Percentiles rank a stretch among this genome's conserved stretches.
Evolutionary conservation across 2,888 invertebrate species (phyloP).

Genomic region (Agrochola lota): DNA sequence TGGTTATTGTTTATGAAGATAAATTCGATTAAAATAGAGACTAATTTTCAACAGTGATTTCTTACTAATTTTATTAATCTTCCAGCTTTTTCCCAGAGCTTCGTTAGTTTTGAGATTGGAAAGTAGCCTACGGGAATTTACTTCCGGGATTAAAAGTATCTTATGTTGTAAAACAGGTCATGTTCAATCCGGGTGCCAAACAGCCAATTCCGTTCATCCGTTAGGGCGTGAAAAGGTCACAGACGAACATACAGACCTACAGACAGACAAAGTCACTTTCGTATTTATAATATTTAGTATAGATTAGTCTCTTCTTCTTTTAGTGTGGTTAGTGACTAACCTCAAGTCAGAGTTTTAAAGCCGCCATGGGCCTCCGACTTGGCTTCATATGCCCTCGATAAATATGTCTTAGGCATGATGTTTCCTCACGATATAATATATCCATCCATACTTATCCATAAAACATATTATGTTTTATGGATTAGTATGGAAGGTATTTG

Average conservation of each 20-base stretch:
- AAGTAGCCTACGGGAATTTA: neutral
- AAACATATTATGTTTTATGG: neutral
- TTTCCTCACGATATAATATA: too few species aligned
- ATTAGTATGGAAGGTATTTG: neutral
- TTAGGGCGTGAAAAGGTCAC: neutral
- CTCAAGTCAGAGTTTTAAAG: too few species aligned
- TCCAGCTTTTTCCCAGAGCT: neutral
- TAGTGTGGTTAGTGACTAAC: too few species aligned
- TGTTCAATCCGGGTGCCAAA: neutral
- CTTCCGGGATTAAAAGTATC: neutral
- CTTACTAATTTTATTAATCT: neutral
- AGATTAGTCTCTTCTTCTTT: neutral
- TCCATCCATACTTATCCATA: too few species aligned
- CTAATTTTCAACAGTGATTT: neutral
- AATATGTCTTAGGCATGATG: too few species aligned
- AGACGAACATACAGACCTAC: neutral
- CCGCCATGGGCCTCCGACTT: too few species aligned
- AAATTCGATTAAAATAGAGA: conserved; percentile 1
- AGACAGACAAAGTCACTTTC: neutral
- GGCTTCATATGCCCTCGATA: too few species aligned
- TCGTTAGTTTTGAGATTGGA: neutral
- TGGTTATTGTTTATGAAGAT: neutral
- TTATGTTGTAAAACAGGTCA: neutral
- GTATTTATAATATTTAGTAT: neutral
- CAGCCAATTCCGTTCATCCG: neutral